These are phyloP conservation scores for Champsocephalus esox DNA, from an alignment of 2,797 vertebrate species.

Conservation along the genomic window DNA sequence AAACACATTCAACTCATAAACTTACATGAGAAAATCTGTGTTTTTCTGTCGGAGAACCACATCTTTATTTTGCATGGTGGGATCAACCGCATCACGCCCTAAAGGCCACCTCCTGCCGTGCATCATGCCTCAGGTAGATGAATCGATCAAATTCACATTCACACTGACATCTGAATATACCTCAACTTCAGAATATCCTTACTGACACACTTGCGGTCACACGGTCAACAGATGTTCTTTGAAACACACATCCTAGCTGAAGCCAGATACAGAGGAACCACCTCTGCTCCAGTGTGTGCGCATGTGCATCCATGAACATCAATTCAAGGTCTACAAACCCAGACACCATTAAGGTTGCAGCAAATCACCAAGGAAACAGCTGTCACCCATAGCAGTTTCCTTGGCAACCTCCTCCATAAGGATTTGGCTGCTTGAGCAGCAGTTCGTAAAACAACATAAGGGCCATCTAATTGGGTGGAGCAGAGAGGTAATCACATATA, in stretches of 20 bases:
- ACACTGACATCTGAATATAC: neutral
- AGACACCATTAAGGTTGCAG: slow-evolving; percentile 70
- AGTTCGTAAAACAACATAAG: slow-evolving; percentile 52
- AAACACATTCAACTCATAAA: no score
- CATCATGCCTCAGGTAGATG: no score
- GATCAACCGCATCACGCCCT: no score
- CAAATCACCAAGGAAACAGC: slow-evolving; percentile 85
- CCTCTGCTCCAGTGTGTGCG: neutral
- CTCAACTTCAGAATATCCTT: neutral
- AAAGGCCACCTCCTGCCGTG: no score
- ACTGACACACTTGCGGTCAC: slow-evolving; percentile 14
- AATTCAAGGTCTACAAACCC: slow-evolving; percentile 52
- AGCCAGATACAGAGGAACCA: neutral
- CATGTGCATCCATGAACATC: slow-evolving; percentile 25
- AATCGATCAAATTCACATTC: neutral
- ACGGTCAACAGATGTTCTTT: neutral
- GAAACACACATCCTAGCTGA: neutral
- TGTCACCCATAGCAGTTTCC: slow-evolving; percentile 82
- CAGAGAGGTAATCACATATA: slow-evolving; percentile 44
- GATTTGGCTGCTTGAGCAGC: slow-evolving; percentile 67
- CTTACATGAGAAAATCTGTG: no score
- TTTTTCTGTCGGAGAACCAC: no score
- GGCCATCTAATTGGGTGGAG: slow-evolving; percentile 56
- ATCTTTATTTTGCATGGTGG: no score
- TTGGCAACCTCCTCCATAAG: slow-evolving; percentile 78